A percentile compares a stretch with the other conserved stretches of the same genome.
Conservation (phyloP, 2,113 vertebrate genomes). For the Pogonocichla stellata region DNA sequence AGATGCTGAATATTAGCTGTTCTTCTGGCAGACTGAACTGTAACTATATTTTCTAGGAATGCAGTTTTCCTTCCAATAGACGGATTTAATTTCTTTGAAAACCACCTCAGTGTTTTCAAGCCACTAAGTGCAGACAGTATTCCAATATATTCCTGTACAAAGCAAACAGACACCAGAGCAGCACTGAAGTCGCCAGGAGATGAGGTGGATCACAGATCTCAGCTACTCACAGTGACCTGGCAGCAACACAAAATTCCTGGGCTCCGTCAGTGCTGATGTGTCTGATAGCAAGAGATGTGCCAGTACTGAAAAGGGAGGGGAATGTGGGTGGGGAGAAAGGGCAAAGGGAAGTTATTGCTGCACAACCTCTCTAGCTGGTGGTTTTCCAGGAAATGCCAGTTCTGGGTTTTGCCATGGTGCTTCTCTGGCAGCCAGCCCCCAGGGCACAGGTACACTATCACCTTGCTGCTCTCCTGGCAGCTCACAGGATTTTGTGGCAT, state of each 20-base stretch:
- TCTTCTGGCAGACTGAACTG: not conserved
- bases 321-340: not conserved
- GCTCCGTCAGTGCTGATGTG: accelerated
- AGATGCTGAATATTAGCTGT: not conserved
- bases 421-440: not conserved
- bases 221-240: not conserved
- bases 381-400: not conserved
- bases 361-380: not conserved
- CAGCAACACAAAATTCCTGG: not conserved
- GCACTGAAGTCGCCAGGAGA: accelerated
- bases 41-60: not conserved
- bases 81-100: not conserved
- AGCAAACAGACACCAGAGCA: not conserved
- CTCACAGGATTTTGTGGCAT: not conserved
- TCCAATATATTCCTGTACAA: too few species aligned
- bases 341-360: not conserved
- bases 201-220: not conserved
- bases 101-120: not conserved
- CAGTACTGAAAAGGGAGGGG: not conserved
- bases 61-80: not conserved
- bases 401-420: not conserved
- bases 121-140: not conserved
- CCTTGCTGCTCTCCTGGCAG: not conserved
- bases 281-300: not conserved
- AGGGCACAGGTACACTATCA: not conserved